A percentile compares a stretch with the other conserved stretches of the same genome.
Conservation (phyloP, 2,797 vertebrate genomes). For the Hapalemur alaotrensis region DNA sequence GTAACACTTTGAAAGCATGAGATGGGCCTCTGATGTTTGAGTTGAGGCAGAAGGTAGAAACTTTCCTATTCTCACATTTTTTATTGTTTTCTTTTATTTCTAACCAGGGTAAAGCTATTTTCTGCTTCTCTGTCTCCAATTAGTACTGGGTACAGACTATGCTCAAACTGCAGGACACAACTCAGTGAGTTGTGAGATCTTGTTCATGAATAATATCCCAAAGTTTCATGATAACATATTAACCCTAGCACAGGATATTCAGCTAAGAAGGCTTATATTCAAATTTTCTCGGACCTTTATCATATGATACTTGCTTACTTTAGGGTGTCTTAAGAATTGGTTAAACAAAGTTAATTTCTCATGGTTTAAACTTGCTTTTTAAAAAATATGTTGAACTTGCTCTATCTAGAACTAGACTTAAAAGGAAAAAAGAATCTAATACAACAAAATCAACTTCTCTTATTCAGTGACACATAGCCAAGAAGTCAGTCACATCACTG, state of each 20-base stretch:
- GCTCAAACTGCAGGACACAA: neutral
- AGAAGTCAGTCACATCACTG: neutral
- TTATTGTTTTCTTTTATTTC: neutral
- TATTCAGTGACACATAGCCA: neutral
- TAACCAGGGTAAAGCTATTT: neutral
- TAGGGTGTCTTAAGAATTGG: neutral
- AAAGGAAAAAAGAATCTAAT: neutral
- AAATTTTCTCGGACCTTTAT: neutral
- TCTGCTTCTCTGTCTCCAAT: neutral
- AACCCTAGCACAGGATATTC: neutral
- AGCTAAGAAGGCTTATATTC: neutral
- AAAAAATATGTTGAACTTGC: conserved; percentile 29
- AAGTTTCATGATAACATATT: neutral
- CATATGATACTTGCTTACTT: neutral
- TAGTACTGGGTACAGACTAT: neutral
- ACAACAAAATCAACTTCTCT: conserved; percentile 34
- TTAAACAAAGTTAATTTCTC: conserved; percentile 13
- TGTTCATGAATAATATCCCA: neutral
- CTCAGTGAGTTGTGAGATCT: neutral
- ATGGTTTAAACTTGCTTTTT: neutral
- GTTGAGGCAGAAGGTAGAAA: neutral
- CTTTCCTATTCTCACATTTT: neutral
- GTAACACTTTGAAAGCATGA: neutral
- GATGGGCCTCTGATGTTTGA: too few relatives aligned
- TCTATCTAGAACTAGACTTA: neutral